Evolutionary conservation across 1,140 invertebrate genomes (phyloP), one percentile per base, ranked within the genome.

Genomic region (Centruroides vittatus): DNA sequence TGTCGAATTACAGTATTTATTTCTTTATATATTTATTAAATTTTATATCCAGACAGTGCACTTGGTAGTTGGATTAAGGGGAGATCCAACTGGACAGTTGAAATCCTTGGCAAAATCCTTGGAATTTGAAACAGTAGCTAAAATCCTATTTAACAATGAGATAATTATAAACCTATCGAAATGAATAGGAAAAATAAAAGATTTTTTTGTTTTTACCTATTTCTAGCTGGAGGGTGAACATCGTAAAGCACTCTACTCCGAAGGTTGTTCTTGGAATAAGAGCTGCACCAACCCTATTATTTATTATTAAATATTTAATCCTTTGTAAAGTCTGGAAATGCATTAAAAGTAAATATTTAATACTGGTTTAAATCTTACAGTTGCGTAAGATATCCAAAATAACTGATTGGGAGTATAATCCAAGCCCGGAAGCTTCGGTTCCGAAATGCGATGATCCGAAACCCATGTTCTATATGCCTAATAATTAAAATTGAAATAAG

Each of bases 361-460:
- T 41, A 41, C 5, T 41, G 1, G 47, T 57, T 23, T 34, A 35
- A 83, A 84, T 83, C 83, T 85, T 12, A 75, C 86, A 74, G 91
- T 89, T 79, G 57, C 88, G 81, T 50, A 92, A 12, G 84, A 79
- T n/a, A 94, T 78, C 74, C 89, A 97, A 70, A 96, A 88, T 35
- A 96, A 76, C 73, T 93, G 89, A 65, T 84, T 79, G 0, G 83
- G 79, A 2, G 80, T 82, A 54, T 83, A 82, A 54, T 86, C 81
- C 62, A 93, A 81, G 13, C 89, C 88, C 1, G 89, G 89, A 5
- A 92, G 72, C 59, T 78, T 73, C 2, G 77, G 56, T 58, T 74
- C 73, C 13, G 60, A 57, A 41, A 41, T 41, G 8, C 8, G 8
- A 41, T 41, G 41, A 41, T 41, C 41, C 41, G 41, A 41, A 5